A percentile compares a stretch with the other conserved stretches of the same genome.
Evolutionary conservation across 1,140 invertebrate genomes (phyloP).

Genomic region (Drosophila insularis): DNA sequence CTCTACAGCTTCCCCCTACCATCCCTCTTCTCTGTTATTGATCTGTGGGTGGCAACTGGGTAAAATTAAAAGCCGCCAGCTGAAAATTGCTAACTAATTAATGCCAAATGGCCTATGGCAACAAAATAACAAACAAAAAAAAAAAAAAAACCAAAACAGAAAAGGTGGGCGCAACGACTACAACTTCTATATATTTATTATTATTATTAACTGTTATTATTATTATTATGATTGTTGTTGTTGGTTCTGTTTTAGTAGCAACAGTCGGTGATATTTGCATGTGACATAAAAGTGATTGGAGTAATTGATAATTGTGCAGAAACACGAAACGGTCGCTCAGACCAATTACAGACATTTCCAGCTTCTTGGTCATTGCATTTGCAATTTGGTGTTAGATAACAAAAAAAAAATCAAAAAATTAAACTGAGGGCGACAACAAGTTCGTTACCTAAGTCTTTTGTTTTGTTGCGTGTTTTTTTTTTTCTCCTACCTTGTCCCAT

Average conservation of each 20-base stretch:
- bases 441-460: slow-evolving; percentile 70
- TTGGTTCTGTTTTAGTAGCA: slow-evolving; percentile 22
- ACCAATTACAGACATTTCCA: slow-evolving; percentile 55
- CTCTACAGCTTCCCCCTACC: not conserved
- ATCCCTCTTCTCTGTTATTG: not conserved
- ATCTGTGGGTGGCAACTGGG: slow-evolving; percentile 45
- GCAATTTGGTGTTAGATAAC: not conserved
- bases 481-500: not conserved
- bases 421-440: slow-evolving; percentile 41
- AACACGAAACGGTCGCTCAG: slow-evolving; percentile 56
- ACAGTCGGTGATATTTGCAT: slow-evolving; percentile 68
- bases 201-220: slow-evolving; percentile 68
- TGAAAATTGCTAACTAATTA: slow-evolving; percentile 56
- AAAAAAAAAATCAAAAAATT: not conserved
- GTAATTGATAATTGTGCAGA: slow-evolving; percentile 78
- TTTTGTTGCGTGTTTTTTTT: slow-evolving; percentile 35
- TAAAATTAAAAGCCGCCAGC: slow-evolving; percentile 55
- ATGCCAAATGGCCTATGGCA: slow-evolving; percentile 54
- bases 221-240: slow-evolving; percentile 61
- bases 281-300: slow-evolving; percentile 79
- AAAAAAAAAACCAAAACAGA: not conserved
- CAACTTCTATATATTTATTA: slow-evolving; percentile 42
- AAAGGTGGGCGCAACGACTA: slow-evolving; percentile 47
- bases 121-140: slow-evolving; percentile 10
- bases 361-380: not conserved